These are phyloP conservation scores for Salvelinus namaycush DNA, from an alignment of 2,113 vertebrate species.

Conservation along the genomic window DNA sequence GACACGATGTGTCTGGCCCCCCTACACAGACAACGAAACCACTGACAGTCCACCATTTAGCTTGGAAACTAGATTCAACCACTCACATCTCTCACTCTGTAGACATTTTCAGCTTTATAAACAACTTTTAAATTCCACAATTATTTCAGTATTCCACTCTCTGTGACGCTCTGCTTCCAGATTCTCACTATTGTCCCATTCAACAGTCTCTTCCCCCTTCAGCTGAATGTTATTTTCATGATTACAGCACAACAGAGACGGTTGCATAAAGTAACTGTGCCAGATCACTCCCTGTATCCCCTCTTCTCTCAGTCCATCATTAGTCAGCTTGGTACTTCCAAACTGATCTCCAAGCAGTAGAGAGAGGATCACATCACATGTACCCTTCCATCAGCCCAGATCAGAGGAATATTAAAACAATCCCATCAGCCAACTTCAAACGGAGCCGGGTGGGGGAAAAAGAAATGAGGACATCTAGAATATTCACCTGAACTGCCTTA, in stretches of 20 bases:
- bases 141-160: background rate
- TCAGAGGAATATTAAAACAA: conserved; percentile 68
- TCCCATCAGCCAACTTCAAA: conserved; percentile 70
- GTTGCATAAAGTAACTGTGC: too few relatives aligned
- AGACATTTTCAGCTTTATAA: background rate
- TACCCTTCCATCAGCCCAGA: conserved; percentile 54
- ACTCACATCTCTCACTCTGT: background rate
- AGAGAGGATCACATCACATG: conserved; percentile 25
- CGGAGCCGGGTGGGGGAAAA: conserved; percentile 43
- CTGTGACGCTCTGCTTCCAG: too few relatives aligned
- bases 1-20: background rate
- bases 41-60: background rate
- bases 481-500: conserved; percentile 58
- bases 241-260: background rate
- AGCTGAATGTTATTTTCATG: background rate
- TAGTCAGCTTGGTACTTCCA: conserved; percentile 28
- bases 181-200: too few relatives aligned
- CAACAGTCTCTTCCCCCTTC: too few relatives aligned
- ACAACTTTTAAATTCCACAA: background rate
- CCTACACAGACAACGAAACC: background rate
- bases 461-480: conserved; percentile 59
- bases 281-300: too few relatives aligned
- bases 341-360: conserved; percentile 17
- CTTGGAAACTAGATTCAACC: background rate
- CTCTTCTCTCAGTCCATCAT: conserved; percentile 19